Evolutionary conservation across 92 coral and sea anemone species (phyloP).

Genomic region (Chrysogorgia sp.): DNA sequence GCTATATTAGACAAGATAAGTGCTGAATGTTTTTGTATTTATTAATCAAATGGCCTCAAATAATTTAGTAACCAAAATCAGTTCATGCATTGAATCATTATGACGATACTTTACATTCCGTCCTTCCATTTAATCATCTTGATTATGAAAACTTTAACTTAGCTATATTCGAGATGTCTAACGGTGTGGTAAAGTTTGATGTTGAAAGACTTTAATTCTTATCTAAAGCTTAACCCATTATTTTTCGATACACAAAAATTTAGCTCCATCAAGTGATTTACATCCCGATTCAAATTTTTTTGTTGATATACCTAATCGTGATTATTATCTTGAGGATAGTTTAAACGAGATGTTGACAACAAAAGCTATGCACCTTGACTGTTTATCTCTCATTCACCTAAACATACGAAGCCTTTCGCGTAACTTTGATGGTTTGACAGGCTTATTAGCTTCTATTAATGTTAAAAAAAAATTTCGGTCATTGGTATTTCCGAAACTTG

Average conservation of each 20-base stretch:
- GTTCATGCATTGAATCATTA: too few relatives aligned
- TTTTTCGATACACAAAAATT: not conserved
- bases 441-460: not conserved
- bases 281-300: not conserved
- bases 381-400: not conserved
- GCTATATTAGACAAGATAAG: too few relatives aligned
- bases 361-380: not conserved
- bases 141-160: too few relatives aligned
- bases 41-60: too few relatives aligned
- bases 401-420: not conserved
- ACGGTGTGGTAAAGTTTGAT: not conserved
- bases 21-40: too few relatives aligned
- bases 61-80: too few relatives aligned
- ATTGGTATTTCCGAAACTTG: not conserved
- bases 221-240: not conserved
- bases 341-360: not conserved
- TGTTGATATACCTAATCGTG: not conserved
- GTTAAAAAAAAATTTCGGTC: not conserved
- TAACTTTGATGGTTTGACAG: not conserved
- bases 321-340: not conserved
- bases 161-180: not conserved
- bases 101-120: too few relatives aligned
- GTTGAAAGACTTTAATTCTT: conserved; percentile 2
- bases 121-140: too few relatives aligned
- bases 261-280: not conserved